Base-by-base conservation (phyloP, 2,113 vertebrate genomes). In the Carassius auratus region DNA sequence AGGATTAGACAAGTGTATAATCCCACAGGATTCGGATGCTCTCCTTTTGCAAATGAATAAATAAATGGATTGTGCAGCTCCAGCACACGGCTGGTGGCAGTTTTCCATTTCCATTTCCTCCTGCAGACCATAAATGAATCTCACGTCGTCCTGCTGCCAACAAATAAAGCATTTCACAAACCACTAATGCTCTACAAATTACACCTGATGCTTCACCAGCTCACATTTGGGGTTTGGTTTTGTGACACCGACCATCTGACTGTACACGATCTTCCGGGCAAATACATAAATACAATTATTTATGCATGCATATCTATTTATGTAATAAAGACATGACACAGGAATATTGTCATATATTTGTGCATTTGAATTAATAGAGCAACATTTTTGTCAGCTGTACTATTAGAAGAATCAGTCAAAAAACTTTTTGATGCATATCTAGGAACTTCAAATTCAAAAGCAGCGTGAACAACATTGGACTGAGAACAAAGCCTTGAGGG, bases 1-100 rank as follows among this genome's bases (percentile, higher is more conserved):
- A 85, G 84, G 62, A 85, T 77, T 85, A 78, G 38, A 52, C 7
- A 33, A 77, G 59, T 9, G 45, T 85, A 85, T 85, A 85, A 78
- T 78, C 84, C 74, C 38, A n/a, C n/a, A 64, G 73, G 73, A 84
- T 76, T 84, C 23, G 5, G 48, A 48, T 77, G 74, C 62, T 85
- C 84, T 85, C 57, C 33, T 76, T 84, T 62, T 57, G 38, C 52
- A 84, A 61, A 81, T 84, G 69, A 61, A 76, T 64, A 30, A 62
- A 84, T 76, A 77, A 76, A 76, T 62, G 52, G 42, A 66, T 84
- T 66, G 36, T 84, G 75, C n/a, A 26, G 61, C 52, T 62, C 21
- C 19, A 7, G 57, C 59, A 57, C 30, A 30, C 30, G 45, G 73
- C 12, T 73, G 52, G 69, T 23, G 26, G 57, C 2, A 13, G 33